A percentile compares a stretch with the other conserved stretches of the same genome.
Conservation (phyloP, 1,140 invertebrate species). For the Drosophila santomea region DNA sequence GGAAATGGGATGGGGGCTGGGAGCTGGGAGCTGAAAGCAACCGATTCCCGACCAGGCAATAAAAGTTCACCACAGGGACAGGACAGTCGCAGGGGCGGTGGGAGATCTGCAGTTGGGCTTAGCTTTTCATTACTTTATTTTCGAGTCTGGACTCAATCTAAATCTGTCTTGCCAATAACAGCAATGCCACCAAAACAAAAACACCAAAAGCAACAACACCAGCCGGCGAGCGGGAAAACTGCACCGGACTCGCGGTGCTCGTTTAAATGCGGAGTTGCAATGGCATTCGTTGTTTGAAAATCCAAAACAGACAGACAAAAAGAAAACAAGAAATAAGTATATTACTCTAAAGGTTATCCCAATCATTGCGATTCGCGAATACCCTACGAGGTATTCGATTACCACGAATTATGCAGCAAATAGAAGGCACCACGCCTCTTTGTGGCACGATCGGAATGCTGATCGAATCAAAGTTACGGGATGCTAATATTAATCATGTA, state of each 20-base stretch:
- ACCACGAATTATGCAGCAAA: not conserved
- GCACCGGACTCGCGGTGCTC: constrained; percentile 29
- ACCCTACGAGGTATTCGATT: not conserved
- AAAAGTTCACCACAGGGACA: constrained; percentile 35
- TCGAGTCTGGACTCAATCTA: constrained; percentile 46
- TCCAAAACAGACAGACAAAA: constrained; percentile 47
- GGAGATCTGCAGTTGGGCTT: constrained; percentile 15
- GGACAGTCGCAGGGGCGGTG: constrained; percentile 7
- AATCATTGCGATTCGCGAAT: not conserved
- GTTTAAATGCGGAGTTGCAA: constrained; percentile 52
- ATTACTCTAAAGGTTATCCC: constrained; percentile 34
- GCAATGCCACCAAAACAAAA: constrained; percentile 30
- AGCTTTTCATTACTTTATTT: constrained; percentile 62
- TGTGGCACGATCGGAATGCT: not conserved
- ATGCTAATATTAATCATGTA: not conserved
- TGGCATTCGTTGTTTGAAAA: constrained; percentile 51
- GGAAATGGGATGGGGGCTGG: not conserved
- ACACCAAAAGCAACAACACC: constrained; percentile 2
- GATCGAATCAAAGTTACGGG: not conserved
- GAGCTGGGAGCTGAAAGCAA: not conserved
- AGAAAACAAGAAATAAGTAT: constrained; percentile 55
- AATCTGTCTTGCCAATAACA: constrained; percentile 52
- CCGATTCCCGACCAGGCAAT: constrained; percentile 31
- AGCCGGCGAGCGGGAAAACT: constrained; percentile 14
- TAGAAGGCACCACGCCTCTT: not conserved